A percentile compares a stretch with the other conserved stretches of the same genome.
Conservation (phyloP, 2,113 vertebrate species). For the Xenotilapia longispinis region DNA sequence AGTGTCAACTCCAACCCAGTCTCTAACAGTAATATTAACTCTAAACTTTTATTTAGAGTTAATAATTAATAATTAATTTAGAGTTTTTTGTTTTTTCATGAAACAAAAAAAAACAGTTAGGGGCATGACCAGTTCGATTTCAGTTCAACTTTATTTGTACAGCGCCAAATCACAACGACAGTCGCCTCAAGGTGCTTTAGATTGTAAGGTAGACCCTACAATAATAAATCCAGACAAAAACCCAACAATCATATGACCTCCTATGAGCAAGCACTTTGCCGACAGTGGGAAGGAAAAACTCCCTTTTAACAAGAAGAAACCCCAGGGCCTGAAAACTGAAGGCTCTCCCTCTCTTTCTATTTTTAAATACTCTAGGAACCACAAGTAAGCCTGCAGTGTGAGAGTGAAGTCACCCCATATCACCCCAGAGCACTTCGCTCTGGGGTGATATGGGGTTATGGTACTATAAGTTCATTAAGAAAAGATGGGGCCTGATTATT, state of each 20-base stretch:
- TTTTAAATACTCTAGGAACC: background rate
- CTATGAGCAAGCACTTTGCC: background rate
- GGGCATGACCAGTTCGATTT: background rate
- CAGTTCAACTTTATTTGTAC: background rate
- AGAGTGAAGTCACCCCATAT: background rate
- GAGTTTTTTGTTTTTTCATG: background rate
- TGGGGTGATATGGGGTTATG: background rate
- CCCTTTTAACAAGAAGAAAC: background rate
- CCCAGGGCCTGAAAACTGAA: background rate
- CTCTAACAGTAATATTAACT: background rate
- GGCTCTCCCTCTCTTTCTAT: background rate
- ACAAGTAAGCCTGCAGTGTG: background rate
- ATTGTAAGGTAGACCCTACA: background rate
- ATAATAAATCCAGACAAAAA: background rate
- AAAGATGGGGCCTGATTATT: background rate
- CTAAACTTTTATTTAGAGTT: background rate
- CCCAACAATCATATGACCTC: background rate
- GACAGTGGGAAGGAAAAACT: background rate
- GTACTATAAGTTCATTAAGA: background rate
- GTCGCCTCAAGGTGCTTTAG: background rate
- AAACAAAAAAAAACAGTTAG: background rate
- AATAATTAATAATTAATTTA: too few relatives aligned
- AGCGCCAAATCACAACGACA: background rate
- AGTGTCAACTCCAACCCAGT: background rate
- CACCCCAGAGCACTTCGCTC: background rate